These are phyloP conservation scores for Hemitrygon akajei DNA, from an alignment of 2,797 vertebrate species.

Conservation along the genomic window DNA sequence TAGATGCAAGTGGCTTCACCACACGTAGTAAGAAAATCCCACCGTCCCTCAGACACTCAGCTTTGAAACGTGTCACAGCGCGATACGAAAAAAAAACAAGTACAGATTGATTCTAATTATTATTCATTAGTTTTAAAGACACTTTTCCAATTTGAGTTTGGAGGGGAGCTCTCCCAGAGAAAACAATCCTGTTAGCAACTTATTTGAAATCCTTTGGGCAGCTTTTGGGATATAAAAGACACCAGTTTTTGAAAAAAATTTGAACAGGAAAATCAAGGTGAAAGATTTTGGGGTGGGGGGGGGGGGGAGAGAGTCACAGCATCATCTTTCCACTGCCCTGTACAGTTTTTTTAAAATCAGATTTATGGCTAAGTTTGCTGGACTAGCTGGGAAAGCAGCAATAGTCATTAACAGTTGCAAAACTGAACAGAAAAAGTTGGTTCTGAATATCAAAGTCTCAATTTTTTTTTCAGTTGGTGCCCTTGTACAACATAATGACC, in stretches of 20 bases:
- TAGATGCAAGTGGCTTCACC: not conserved
- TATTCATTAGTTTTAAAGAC: not conserved
- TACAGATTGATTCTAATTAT: not conserved
- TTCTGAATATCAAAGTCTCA: slow-evolving; percentile 4
- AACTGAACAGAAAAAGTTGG: not conserved
- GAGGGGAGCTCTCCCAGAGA: not conserved
- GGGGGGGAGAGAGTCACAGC: no score
- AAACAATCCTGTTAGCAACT: not conserved
- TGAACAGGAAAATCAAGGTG: not conserved
- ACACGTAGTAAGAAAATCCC: slow-evolving; percentile 14
- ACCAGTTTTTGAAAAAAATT: not conserved
- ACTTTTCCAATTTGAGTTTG: not conserved
- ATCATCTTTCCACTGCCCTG: not conserved
- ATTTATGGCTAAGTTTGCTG: not conserved
- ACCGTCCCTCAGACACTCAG: not conserved
- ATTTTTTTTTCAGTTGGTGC: slow-evolving; percentile 14
- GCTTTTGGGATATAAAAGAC: not conserved
- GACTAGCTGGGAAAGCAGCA: not conserved
- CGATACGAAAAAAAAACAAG: not conserved
- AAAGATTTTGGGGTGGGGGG: no score
- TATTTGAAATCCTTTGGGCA: slow-evolving; percentile 9
- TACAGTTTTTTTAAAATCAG: not conserved
- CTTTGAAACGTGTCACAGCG: not conserved
- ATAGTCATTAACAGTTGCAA: not conserved
- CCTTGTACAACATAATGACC: slow-evolving; percentile 30